phyloP scores from a whole-genome alignment of 2,113 vertebrate species.

The Platysternon megacephalum region DNA sequence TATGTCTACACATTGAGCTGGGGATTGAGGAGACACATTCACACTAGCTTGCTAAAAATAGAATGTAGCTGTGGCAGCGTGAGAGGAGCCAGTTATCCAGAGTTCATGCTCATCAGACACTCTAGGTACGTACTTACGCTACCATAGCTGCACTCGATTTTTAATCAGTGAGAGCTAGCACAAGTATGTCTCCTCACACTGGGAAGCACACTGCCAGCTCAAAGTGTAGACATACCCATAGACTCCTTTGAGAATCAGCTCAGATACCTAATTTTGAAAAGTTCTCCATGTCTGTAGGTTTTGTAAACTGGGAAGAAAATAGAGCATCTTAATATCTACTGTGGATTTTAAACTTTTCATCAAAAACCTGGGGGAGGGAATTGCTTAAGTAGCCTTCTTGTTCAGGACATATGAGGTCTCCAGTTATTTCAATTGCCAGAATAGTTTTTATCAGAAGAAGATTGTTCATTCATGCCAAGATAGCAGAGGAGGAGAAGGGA shows the following conservation, averaged over 20 bases:
- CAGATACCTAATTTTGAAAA: background rate
- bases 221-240: background rate
- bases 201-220: background rate
- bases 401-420: background rate
- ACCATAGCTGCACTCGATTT: background rate
- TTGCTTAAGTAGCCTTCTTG: conserved; percentile 21
- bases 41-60: background rate
- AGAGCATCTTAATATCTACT: background rate
- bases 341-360: background rate
- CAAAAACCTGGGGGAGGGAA: background rate
- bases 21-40: background rate
- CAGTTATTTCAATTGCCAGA: conserved; percentile 1
- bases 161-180: background rate
- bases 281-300: background rate
- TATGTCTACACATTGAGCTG: background rate
- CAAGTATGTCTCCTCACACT: background rate
- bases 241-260: background rate
- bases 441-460: conserved; percentile 29
- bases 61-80: background rate
- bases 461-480: conserved; percentile 8
- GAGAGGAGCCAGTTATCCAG: background rate
- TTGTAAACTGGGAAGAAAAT: background rate
- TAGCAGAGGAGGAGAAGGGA: background rate
- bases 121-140: background rate
- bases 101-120: background rate